Base-by-base conservation (phyloP, 2,797 vertebrate species). In the Galaxias olidus region DNA sequence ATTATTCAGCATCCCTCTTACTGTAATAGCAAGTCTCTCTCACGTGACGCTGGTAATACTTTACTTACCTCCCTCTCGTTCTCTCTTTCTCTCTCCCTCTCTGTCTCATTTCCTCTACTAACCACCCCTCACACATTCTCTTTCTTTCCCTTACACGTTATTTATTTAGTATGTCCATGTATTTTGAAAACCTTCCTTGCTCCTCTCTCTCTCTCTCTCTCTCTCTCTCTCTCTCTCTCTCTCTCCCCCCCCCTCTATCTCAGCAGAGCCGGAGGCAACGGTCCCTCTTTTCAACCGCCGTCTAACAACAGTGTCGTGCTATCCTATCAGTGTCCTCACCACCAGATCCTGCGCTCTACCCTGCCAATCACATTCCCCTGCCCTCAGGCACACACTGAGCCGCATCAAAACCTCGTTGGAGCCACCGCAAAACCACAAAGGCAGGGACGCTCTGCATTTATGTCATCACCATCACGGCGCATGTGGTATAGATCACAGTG, bases 251-350 rank as follows among this genome's bases (percentile, higher is more conserved):
- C 30, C 30, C 6, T 30, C 30, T 30, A 6, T 30, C 30, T 30
- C 30, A 30, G 30, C 6, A 13, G 13, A 75, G 72, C 72, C 73
- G 69, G 56, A 55, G 70, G 67, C 72, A 9, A 44, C 52, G 18
- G 67, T 46, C 56, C 71, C 73, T 74, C 64, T 76, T 65, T 76
- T 65, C 67, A 74, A 66, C 65, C 64, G 11, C 56, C 69, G 58
- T 75, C 72, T 63, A 75, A 61, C 83, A 77, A 81, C 30, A 66
- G 55, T 20, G 51, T 58, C 67, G 66, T 80, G 73, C 76, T 79
- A 71, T 80, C 83, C 56, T 89, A 78, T 76, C 74, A 58, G 80
- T 78, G 82, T 79, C 81, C 80, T 80, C 80, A 80, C 82, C 75
- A 80, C 80, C 75, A 74, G 70, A 59, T 52, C 78, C 81, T 83